Percentiles rank a stretch among this genome's conserved stretches.
These are phyloP conservation scores for Molossus alvarezi DNA, from an alignment of 2,797 vertebrate species.

Conservation along the genomic window DNA sequence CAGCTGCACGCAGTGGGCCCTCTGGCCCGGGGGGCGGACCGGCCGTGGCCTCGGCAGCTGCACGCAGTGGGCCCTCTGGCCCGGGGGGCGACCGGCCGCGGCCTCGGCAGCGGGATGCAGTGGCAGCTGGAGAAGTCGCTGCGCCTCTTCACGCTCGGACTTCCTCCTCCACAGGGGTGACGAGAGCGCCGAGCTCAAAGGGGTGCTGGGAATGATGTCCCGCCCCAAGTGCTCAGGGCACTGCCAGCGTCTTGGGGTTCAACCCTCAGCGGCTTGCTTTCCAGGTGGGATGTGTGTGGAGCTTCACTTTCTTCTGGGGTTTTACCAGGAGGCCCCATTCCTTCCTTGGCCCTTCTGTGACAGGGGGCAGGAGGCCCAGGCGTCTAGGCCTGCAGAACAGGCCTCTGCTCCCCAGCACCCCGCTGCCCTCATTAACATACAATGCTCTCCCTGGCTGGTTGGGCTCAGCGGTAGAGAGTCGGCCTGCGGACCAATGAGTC, in stretches of 20 bases:
- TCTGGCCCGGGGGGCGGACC: no score
- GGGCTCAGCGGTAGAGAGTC: no score
- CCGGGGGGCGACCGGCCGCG: no score
- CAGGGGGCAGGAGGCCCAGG: not conserved
- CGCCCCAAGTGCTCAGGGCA: not conserved
- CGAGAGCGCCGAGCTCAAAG: not conserved
- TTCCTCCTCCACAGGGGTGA: not conserved
- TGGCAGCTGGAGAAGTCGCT: not conserved
- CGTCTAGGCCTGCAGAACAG: no score
- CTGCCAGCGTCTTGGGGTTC: no score
- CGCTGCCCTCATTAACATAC: not conserved
- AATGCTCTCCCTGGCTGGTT: no score
- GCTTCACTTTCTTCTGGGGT: not conserved
- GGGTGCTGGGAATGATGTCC: not conserved
- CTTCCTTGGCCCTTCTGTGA: not conserved
- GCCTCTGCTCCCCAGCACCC: fast-evolving
- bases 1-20: no score
- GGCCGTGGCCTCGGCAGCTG: no score
- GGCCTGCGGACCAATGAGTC: no score
- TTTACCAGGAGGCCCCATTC: not conserved
- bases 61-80: no score
- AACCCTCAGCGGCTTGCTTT: not conserved
- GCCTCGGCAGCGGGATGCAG: not conserved
- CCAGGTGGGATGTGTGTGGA: fast-evolving
- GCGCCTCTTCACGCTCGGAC: not conserved